Base-by-base conservation (phyloP, 2,888 invertebrate genomes). In the Sthenelais limicola region DNA sequence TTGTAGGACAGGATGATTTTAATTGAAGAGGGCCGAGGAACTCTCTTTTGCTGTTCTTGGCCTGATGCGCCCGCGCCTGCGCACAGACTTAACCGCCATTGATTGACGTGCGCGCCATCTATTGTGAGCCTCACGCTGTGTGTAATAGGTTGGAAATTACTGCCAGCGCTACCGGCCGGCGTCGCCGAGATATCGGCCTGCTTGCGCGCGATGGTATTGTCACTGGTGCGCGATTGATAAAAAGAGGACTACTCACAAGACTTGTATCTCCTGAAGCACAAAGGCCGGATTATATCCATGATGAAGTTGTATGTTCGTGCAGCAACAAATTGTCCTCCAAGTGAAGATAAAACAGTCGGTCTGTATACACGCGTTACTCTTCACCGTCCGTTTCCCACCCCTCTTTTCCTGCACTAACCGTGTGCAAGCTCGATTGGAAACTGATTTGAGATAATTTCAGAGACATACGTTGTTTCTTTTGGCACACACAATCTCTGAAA, bases 91-190 rank as follows among this genome's bases (percentile, higher is more conserved):
- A 56, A 30, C 30, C 21, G 56, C 32, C 56, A 56, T 56, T 56
- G 56, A 56, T 56, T 56, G 56, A 32, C 32, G 33, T 15, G 56
- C 15, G 32, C 24, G 24, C 12, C 33, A 35, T 35, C 43, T 15
- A 56, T 56, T 56, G 56, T 56, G 30, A 21, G 33, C 56, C 30
- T 28, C 56, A 56, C 56, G 56, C 32, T 15, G 56, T 21, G 56
- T 56, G 56, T 56, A 56, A 56, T 56, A 32, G 56, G 26, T 18
- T 32, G 56, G 56, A 32, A 32, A 30, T 56, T 56, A 32, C 56
- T 30, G n/a, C 26, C 2, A 3, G 24, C 28, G 15, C 24, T 3
- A 28, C n/a, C 33, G 32, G 15, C 30, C 2, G 32, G 56, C 33
- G 56, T 24, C 15, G 24, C 12, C n/a, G 18, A 52, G 52, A 52